Base-by-base conservation (phyloP, 2,888 invertebrate genomes). In the Ichneumoninae sp. region DNA sequence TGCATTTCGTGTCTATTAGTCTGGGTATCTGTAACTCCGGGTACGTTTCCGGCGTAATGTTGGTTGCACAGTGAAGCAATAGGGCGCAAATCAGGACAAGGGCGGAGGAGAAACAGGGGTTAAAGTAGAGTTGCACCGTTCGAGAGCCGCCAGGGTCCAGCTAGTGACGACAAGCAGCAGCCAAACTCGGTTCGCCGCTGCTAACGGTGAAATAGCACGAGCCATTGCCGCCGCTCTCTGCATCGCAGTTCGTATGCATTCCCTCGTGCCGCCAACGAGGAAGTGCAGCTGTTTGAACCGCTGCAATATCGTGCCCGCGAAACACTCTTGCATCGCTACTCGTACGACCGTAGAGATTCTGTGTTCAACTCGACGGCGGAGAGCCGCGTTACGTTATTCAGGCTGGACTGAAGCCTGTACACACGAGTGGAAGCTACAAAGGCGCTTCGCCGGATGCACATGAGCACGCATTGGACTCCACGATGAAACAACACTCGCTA, bases 261-360 rank as follows among this genome's bases (percentile, higher is more conserved):
- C 19, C 33, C 19, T 22, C 30, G 65, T 6, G 50, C 33, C 40
- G 33, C 22, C 66, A 69, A 22, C 54, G 22, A 40, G 30, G 5
- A 26, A 26, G 52, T 26, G 40, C 74, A 80, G 71, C 68, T 72
- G 77, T 77, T 78, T n/a, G 54, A 36, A 76, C 60, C 52, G n/a
- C 62, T n/a, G 68, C 57, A 47, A 76, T 77, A 60, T 66, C 30
- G 80, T 36, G 10, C 50, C 66, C 47, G 66, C 54, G 50, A 57
- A 70, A 65, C 71, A 60, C 26, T 50, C 36, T 33, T 69, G 26
- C 52, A 44, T 40, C n/a, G 19, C 68, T 68, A 16, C 54, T 65
- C 68, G 62, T 68, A 62, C 50, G 40, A 57, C 50, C 10, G 77
- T n/a, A 69, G 52, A 36, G 33, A 77, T 57, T 74, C 77, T 62